A percentile compares a stretch with the other conserved stretches of the same genome.
Conservation (phyloP, 2,797 vertebrate genomes). For the Acanthurus lineatus region DNA sequence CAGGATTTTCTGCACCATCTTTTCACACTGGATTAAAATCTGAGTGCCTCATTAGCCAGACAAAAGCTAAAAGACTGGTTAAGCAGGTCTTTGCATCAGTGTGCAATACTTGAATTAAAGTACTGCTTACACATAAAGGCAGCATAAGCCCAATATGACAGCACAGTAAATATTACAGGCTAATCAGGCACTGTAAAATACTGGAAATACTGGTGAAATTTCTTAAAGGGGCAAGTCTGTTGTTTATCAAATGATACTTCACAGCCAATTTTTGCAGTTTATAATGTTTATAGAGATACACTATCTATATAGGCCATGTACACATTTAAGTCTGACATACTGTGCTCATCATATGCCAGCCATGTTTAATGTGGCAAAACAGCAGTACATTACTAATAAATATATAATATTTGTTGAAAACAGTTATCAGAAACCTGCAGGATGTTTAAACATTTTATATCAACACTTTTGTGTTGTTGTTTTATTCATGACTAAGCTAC, state of each 20-base stretch:
- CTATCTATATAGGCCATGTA: too few species aligned
- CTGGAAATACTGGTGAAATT: not conserved
- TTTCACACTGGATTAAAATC: slow-evolving; percentile 62
- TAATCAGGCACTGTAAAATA: not conserved
- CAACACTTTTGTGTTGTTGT: not conserved
- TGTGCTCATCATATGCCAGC: not conserved
- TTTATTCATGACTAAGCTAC: not conserved
- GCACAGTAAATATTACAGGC: slow-evolving; percentile 31
- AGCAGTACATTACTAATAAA: not conserved
- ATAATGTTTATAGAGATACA: too few species aligned
- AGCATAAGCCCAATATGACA: slow-evolving; percentile 11
- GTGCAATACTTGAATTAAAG: slow-evolving; percentile 41
- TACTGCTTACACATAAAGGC: not conserved
- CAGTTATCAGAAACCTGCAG: not conserved
- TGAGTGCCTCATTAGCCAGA: slow-evolving; percentile 47
- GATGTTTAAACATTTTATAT: not conserved
- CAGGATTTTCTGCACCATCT: slow-evolving; percentile 33
- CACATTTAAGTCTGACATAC: too few species aligned
- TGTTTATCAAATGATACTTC: not conserved
- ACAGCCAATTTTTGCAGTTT: too few species aligned
- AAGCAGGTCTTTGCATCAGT: slow-evolving; percentile 45
- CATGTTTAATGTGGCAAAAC: not conserved
- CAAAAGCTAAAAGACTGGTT: slow-evolving; percentile 42
- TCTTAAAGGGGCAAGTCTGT: not conserved
- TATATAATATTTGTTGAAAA: not conserved